Base-by-base conservation (phyloP, 2,113 vertebrate genomes). In the Clarias macrocephalus region DNA sequence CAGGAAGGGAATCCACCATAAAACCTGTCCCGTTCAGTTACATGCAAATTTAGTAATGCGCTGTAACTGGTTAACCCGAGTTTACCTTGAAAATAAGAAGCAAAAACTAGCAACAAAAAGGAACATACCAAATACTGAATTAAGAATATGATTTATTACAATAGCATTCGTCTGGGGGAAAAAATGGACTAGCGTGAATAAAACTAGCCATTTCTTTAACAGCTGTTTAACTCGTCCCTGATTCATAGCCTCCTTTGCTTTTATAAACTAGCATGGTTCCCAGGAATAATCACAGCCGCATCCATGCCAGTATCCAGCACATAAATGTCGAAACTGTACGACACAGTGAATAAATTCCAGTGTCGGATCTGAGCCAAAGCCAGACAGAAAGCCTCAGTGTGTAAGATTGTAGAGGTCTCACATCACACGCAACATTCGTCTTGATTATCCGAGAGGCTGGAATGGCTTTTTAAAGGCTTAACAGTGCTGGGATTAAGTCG, bases 361-460 rank as follows among this genome's bases (percentile, higher is more conserved):
- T n/a, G 18, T 19, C 3, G 33, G 65, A 15, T 79, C 21, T 21
- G 16, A 79, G 84, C n/a, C 25, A 57, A 62, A 56, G 73, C 28
- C 84, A 79, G 75, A n/a, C 42, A 56, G n/a, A 33, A 77, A 3
- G 60, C 42, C 2, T 77, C 18, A 21, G n/a, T 3, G 72, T 66
- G 75, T 79, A 48, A 54, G 59, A 76, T 65, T 75, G n/a, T 66
- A 52, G 16, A 19, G 57, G 85, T 91, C 82, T 92, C 89, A 90
- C 88, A 76, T 85, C 87, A 82, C 89, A 92, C 90, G 80, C 86
- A 87, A 86, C 90, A 89, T 93, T 90, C 19, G 83, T 94, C 91
- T 91, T 89, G 80, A 92, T 94, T 95, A 94, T 92, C 91, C 88
- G 87, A 90, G 56, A 19, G 30, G 76, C 0, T 57, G 85, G 85